A percentile compares a stretch with the other conserved stretches of the same genome.
Evolutionary conservation across 2,113 vertebrate genomes (phyloP).

Genomic region (Nothocercus nigrocapillus): DNA sequence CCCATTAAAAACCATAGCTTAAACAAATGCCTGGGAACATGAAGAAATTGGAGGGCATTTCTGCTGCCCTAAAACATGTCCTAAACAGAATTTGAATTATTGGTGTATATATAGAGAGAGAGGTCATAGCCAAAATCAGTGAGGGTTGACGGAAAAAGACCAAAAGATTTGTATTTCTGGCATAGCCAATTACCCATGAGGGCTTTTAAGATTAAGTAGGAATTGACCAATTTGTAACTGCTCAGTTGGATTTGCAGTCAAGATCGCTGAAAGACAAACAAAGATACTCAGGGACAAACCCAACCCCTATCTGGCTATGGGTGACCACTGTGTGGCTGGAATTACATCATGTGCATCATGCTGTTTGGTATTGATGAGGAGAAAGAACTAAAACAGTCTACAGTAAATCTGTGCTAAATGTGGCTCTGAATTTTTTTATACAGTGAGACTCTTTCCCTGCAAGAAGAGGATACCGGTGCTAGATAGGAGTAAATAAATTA

Average conservation of each 20-base stretch:
- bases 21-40: conserved; percentile 5
- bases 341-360: rapidly evolving
- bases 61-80: not conserved
- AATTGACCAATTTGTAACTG: not conserved
- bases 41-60: not conserved
- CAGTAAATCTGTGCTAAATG: not conserved
- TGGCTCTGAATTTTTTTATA: not conserved
- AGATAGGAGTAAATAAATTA: not conserved
- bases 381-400: not conserved
- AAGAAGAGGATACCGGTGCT: not conserved
- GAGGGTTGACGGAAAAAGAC: not conserved
- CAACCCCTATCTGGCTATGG: not conserved
- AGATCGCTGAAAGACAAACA: not conserved
- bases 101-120: not conserved
- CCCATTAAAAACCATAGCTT: not conserved
- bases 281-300: not conserved
- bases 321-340: not conserved
- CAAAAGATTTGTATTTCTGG: conserved; percentile 8
- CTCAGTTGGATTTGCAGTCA: not conserved
- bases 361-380: not conserved
- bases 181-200: not conserved
- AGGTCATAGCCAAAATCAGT: not conserved
- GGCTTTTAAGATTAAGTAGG: conserved; percentile 3
- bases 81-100: not conserved
- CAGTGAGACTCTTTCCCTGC: not conserved